A percentile compares a stretch with the other conserved stretches of the same genome.
phyloP scores from a whole-genome alignment of 1,140 invertebrate genomes.

The Mya arenaria region DNA sequence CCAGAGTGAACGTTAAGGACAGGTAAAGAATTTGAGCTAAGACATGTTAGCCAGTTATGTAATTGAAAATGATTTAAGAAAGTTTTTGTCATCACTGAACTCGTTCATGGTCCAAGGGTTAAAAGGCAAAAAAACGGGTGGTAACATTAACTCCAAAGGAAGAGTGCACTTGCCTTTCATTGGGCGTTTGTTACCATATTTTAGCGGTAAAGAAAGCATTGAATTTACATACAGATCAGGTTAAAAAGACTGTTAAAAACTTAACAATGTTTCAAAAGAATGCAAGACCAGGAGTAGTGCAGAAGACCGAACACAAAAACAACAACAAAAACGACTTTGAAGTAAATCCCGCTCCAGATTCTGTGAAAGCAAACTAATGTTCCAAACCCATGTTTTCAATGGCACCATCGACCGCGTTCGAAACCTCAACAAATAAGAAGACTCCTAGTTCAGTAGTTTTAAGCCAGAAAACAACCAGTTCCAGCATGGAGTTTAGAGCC shows the following conservation, averaged over 20 bases:
- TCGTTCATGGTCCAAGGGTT: neutral
- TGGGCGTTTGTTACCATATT: neutral
- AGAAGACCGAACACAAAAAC: neutral
- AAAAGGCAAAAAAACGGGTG: neutral
- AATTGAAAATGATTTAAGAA: neutral
- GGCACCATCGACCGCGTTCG: too few relatives aligned
- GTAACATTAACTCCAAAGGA: neutral
- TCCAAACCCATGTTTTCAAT: too few relatives aligned
- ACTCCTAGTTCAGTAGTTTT: too few relatives aligned
- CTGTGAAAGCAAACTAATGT: too few relatives aligned
- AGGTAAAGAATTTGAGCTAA: neutral
- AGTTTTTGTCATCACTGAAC: neutral
- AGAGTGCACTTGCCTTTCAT: neutral
- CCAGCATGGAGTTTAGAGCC: too few relatives aligned
- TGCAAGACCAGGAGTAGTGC: neutral
- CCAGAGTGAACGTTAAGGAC: neutral
- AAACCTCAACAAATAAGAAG: too few relatives aligned
- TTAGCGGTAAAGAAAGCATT: neutral
- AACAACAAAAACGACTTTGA: too few relatives aligned
- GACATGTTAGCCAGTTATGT: neutral
- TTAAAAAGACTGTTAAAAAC: neutral
- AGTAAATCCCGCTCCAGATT: too few relatives aligned
- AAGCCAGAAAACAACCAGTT: too few relatives aligned
- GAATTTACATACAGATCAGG: neutral
- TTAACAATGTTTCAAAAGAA: neutral